Conservation (phyloP, 1,140 invertebrate genomes). For the Sinonovacula constricta region DNA sequence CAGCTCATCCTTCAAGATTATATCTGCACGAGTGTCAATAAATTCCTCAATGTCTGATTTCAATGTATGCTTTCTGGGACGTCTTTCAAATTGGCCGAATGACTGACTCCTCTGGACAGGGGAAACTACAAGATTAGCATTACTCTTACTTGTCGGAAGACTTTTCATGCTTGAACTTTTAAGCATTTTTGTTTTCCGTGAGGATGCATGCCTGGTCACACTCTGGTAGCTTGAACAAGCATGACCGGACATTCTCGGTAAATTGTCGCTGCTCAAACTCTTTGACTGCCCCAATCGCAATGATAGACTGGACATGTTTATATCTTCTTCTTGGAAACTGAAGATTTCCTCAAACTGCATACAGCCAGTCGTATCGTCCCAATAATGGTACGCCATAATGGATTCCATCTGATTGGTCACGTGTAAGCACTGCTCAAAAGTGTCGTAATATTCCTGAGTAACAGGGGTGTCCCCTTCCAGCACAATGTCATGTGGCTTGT, state of each 20-base stretch:
- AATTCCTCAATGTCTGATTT: neutral
- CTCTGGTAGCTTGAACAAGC: no score
- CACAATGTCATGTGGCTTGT: neutral
- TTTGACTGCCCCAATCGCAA: neutral
- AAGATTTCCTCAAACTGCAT: conserved; percentile 92
- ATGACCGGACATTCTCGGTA: no score
- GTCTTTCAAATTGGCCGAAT: no score
- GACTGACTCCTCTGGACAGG: no score
- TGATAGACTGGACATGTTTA: conserved; percentile 43
- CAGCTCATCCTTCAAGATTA: neutral
- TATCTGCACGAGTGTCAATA: neutral
- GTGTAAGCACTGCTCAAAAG: conserved; percentile 91
- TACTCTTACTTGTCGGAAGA: no score
- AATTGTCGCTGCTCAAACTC: no score
- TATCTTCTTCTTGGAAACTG: conserved; percentile 86
- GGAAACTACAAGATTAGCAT: no score
- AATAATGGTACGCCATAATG: conserved; percentile 93
- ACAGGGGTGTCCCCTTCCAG: neutral
- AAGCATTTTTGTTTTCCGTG: no score
- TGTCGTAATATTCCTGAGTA: conserved; percentile 81
- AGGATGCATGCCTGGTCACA: no score
- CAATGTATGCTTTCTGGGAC: no score
- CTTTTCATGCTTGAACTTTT: no score
- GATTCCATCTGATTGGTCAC: conserved; percentile 91
- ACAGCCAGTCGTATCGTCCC: conserved; percentile 85